Conservation (phyloP, 2,888 invertebrate genomes). For the Archips xylosteana region DNA sequence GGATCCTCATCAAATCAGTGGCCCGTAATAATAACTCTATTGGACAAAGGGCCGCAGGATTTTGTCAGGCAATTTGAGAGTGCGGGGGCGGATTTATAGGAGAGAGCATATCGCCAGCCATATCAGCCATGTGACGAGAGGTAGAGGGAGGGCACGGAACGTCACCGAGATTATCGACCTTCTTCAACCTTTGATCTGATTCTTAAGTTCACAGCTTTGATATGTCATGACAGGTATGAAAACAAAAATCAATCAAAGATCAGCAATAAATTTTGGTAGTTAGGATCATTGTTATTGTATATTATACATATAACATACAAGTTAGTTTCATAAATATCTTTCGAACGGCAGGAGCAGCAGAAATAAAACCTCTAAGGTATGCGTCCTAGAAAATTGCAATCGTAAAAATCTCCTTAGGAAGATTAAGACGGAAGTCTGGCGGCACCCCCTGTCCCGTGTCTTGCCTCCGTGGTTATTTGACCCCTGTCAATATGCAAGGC, state of each 20-base stretch:
- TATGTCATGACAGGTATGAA: not conserved
- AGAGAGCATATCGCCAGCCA: constrained; percentile 50
- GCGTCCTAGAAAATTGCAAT: not conserved
- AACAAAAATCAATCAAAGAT: not conserved
- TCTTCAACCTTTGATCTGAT: constrained; percentile 19
- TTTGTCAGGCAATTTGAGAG: constrained; percentile 74
- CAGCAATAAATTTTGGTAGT: not conserved
- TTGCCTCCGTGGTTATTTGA: constrained; percentile 64
- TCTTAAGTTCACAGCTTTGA: not conserved
- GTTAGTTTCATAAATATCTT: not conserved
- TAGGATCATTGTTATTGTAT: not conserved
- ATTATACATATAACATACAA: not conserved
- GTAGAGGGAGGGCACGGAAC: constrained; percentile 45
- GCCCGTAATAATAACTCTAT: constrained; percentile 77
- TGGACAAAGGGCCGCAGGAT: constrained; percentile 75
- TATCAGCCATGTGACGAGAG: constrained; percentile 46
- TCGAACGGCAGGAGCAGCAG: not conserved
- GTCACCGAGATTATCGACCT: constrained; percentile 37
- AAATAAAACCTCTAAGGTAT: constrained; percentile 9
- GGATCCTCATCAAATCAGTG: constrained; percentile 73
- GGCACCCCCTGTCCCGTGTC: constrained; percentile 25
- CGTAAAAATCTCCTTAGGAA: constrained; percentile 27
- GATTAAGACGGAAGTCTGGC: constrained; percentile 34
- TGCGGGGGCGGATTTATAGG: constrained; percentile 61
- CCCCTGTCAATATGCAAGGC: constrained; percentile 72